Base-by-base conservation (phyloP, 2,888 invertebrate species). In the Caenorhabditis plicata region DNA sequence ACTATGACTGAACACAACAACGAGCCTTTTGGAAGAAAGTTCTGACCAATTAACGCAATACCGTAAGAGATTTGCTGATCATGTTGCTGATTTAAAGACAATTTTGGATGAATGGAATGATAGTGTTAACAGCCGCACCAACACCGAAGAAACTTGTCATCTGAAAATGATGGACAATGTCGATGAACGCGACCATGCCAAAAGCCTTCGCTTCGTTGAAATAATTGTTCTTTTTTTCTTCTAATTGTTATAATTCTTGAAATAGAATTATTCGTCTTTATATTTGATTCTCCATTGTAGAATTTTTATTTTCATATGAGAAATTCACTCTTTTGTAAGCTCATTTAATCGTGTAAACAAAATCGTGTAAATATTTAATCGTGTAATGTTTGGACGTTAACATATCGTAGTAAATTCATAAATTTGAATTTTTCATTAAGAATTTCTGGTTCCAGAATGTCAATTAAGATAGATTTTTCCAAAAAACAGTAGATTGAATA, bases 81-180 rank as follows among this genome's bases (percentile, higher is more conserved):
- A 78, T 48, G 77, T 73, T 38, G 53, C 70, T 55, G 65, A 75
- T 27, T 71, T 78, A 55, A 79, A 78, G 64, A 47, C 62, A 7
- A 42, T 72, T 23, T 63, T 72, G 22, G 88, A 89, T 68, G 87
- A 87, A 42, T 96, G 96, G 84, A 92, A 89, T 75, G 88, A 90
- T 71, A 87, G 96, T 43, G 95, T 96, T 0, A 89, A 87, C 80
- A 88, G 90, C 44, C 87, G 88, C 64, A 85, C 87, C n/a, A 86
- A 89, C 71, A 96, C 96, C 1, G 84, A 88, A 0, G 96, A 96
- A 84, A 90, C 88, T 4, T 96, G 96, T 80, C 84, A 87, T 42
- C 92, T 96, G 82, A 95, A 96, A 83, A 85, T 96, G 25, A 86
- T 91, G 70, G 95, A 96, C 84, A 91, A 90, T 79, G 83, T 95